These are phyloP conservation scores for Aphidoletes aphidimyza DNA, from an alignment of 2,888 invertebrate genomes.

Conservation along the genomic window DNA sequence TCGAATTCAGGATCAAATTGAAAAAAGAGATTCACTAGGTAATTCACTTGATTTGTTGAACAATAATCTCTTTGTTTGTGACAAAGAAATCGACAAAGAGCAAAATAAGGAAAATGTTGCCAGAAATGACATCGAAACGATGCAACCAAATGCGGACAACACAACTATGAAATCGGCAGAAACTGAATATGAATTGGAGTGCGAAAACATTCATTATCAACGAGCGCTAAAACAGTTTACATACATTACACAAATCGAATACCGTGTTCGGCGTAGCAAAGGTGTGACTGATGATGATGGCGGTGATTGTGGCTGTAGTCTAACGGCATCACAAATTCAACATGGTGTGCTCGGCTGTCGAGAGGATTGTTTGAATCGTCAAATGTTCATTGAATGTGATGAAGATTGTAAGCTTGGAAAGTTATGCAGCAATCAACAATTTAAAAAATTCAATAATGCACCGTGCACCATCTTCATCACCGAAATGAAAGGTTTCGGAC, in stretches of 20 bases:
- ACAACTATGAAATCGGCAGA: background rate
- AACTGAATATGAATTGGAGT: slow-evolving; percentile 62
- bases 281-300: slow-evolving; percentile 87
- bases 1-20: background rate
- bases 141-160: background rate
- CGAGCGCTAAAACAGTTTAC: slow-evolving; percentile 77
- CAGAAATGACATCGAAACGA: background rate
- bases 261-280: slow-evolving; percentile 85
- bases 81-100: no score
- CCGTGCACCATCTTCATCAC: slow-evolving; percentile 87
- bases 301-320: slow-evolving; percentile 86
- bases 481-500: slow-evolving; percentile 95
- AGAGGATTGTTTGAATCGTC: slow-evolving; percentile 94
- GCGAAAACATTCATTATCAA: slow-evolving; percentile 67
- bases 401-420: slow-evolving; percentile 88
- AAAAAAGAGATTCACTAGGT: background rate
- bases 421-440: slow-evolving; percentile 92
- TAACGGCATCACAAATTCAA: slow-evolving; percentile 87
- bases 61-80: no score
- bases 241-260: slow-evolving; percentile 85
- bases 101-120: background rate
- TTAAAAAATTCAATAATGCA: slow-evolving; percentile 88
- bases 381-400: slow-evolving; percentile 98
- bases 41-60: background rate
- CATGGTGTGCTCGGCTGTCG: slow-evolving; percentile 90